Evolutionary conservation across 1,140 invertebrate species (phyloP).

Genomic region (Oedothorax gibbosus): DNA sequence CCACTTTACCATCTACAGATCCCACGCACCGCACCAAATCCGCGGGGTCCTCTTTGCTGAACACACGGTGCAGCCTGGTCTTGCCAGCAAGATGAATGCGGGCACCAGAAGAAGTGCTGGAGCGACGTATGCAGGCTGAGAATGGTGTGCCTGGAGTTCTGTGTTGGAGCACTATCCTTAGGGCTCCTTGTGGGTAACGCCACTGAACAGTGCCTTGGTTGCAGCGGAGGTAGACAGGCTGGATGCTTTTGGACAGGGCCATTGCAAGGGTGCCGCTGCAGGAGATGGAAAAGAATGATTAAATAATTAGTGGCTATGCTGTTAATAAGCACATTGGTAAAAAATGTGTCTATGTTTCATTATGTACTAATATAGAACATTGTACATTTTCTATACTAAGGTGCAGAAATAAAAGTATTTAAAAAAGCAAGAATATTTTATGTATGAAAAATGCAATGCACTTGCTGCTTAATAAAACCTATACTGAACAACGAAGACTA

Average conservation of each 20-base stretch:
- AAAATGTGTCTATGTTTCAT: too few species aligned
- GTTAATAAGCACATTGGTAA: too few species aligned
- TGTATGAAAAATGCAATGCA: too few species aligned
- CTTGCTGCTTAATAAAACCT: too few species aligned
- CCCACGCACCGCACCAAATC: conserved; percentile 73
- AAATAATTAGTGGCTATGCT: too few species aligned
- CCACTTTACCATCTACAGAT: conserved; percentile 76
- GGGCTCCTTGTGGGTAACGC: conserved; percentile 80
- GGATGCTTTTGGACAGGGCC: conserved; percentile 73
- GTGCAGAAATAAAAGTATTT: too few species aligned
- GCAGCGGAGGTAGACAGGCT: conserved; percentile 82
- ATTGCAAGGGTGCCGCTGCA: conserved; percentile 42
- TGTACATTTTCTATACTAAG: too few species aligned
- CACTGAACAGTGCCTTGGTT: conserved; percentile 78
- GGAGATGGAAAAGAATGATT: too few species aligned
- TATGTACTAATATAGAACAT: too few species aligned
- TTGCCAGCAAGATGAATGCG: conserved; percentile 79
- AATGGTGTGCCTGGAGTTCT: conserved; percentile 72
- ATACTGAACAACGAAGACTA: too few species aligned
- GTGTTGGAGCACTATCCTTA: conserved; percentile 76
- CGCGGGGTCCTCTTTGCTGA: conserved; percentile 67
- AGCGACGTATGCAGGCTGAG: conserved; percentile 77
- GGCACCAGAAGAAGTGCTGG: conserved; percentile 69
- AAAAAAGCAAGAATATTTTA: too few species aligned
- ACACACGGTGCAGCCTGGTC: conserved; percentile 75